Percentiles rank a stretch among this genome's conserved stretches.
phyloP scores from a whole-genome alignment of 2,888 invertebrate species.

The Liposcelis brunnea region DNA sequence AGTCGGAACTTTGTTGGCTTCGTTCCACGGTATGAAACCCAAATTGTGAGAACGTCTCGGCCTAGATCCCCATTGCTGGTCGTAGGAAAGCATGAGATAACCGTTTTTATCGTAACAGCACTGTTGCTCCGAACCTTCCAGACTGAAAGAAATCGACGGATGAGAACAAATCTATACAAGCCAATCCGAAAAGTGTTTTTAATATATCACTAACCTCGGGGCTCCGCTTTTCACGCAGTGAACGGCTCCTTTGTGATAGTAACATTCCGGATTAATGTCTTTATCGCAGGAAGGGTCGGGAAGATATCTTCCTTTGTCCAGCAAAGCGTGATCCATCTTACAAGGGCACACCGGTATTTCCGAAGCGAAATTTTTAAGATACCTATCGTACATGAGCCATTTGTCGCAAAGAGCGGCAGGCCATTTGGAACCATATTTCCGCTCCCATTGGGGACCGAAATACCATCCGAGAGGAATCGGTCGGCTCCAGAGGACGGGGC shows the following conservation, averaged over 20 bases:
- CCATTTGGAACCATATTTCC: constrained; percentile 65
- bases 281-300: constrained; percentile 84
- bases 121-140: constrained; percentile 86
- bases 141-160: constrained; percentile 29
- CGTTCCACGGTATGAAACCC: constrained; percentile 84
- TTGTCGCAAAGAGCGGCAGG: constrained; percentile 66
- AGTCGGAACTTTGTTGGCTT: constrained; percentile 85
- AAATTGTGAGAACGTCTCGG: constrained; percentile 75
- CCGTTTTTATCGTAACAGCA: constrained; percentile 93
- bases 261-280: constrained; percentile 75
- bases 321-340: constrained; percentile 70
- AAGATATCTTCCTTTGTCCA: constrained; percentile 82
- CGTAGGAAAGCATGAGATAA: constrained; percentile 83
- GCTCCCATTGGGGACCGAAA: constrained; percentile 76
- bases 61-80: constrained; percentile 86
- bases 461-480: constrained; percentile 90
- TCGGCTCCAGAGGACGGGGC: constrained; percentile 78
- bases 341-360: constrained; percentile 74
- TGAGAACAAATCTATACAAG: no score
- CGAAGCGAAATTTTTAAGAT: constrained; percentile 66
- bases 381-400: constrained; percentile 76
- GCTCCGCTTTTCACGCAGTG: constrained; percentile 87
- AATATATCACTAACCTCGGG: constrained; percentile 50
- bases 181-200: no score
- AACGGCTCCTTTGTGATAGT: constrained; percentile 72